A percentile compares a stretch with the other conserved stretches of the same genome.
Conservation (phyloP, 2,113 vertebrate species). For the Notechis scutatus region DNA sequence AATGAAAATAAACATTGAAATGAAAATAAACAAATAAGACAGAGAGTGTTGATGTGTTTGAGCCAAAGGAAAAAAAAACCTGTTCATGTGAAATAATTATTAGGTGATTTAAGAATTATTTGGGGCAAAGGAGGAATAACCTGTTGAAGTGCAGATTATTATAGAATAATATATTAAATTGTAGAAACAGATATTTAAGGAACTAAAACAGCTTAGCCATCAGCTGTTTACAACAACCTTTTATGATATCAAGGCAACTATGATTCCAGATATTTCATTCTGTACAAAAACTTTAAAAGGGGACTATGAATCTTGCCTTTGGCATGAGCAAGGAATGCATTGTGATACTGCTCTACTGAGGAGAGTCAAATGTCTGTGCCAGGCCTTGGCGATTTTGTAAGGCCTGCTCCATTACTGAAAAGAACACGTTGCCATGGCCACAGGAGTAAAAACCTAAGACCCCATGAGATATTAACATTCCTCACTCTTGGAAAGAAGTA, state of each 20-base stretch:
- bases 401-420: conserved; percentile 76
- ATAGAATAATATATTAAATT: conserved; percentile 24
- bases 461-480: conserved; percentile 86
- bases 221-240: neutral
- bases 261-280: conserved; percentile 9
- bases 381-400: conserved; percentile 62
- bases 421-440: conserved; percentile 80
- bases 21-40: neutral
- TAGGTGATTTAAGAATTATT: neutral
- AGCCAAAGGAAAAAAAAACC: neutral
- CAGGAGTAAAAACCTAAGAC: conserved; percentile 81
- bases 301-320: conserved; percentile 55
- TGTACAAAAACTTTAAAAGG: conserved; percentile 34
- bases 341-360: conserved; percentile 65
- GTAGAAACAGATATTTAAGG: conserved; percentile 6
- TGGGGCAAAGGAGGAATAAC: neutral
- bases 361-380: conserved; percentile 70
- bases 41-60: neutral
- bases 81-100: neutral
- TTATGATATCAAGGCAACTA: neutral
- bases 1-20: neutral
- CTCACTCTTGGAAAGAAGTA: conserved; percentile 69
- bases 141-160: neutral
- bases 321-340: conserved; percentile 55
- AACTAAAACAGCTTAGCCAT: conserved; percentile 1